Base-by-base conservation (phyloP, 2,888 invertebrate species). In the Cataglyphis cursor region DNA sequence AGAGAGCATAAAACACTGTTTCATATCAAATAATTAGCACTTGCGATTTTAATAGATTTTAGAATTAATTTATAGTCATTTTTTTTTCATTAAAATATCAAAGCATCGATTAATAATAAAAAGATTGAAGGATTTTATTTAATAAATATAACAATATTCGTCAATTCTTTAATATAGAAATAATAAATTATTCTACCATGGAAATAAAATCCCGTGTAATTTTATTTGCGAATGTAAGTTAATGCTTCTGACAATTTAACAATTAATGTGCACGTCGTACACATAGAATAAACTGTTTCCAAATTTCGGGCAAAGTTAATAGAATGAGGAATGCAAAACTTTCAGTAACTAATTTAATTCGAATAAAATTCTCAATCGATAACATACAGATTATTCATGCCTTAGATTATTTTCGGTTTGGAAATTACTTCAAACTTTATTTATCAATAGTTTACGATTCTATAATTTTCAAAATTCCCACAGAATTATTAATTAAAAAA, bases 321-420 rank as follows among this genome's bases (percentile, higher is more conserved):
- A 48, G 0, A 21, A 66, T 5, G 15, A 66, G 21, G 31, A 64
- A n/a, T 12, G 59, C 18, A 28, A 61, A 61, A 61, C 31, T 31
- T 31, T 31, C 15, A 28, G 2, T 24, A 15, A 28, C 1, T 31
- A 28, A 61, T 61, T 28, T 31, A 61, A 61, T 61, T 15, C 31
- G 6, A 68, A 48, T n/a, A 68, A 68, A 68, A 68, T 48, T 31
- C 5, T 48, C 31, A 48, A 31, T 15, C n/a, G 5, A 48, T 48
- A 38, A 35, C 5, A 48, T 48, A 48, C 5, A 51, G 21, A 15
- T 51, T 70, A 21, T 35, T 21, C 15, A 15, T 8, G 9, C 15
- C 21, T 70, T 4, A 15, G 8, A 68, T 66, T 51, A 31, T 35
- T 68, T 41, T 24, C 15, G 8, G 2, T 21, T 35, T 15, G 2